Base-by-base conservation (phyloP, 2,113 vertebrate species). In the Sinocyclocheilus rhinocerous region DNA sequence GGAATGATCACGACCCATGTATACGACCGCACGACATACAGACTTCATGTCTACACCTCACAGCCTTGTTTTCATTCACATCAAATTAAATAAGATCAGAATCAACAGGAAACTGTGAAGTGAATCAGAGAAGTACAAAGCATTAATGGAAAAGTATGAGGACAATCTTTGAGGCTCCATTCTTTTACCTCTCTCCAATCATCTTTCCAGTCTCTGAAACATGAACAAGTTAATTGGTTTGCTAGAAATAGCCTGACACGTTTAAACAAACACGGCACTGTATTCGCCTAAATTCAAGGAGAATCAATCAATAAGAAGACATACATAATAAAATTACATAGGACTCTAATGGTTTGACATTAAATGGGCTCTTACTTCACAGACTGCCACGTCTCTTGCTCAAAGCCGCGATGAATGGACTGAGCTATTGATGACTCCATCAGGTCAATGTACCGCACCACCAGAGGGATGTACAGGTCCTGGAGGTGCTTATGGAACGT, bases 351-450 rank as follows among this genome's bases (percentile, higher is more conserved):
- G 16, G 29, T 8, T 7, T 70, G 67, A 4, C 15, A 33, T 20
- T 33, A 36, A 70, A 70, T 33, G 8, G 11, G 20, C 9, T 75
- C 97, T 96, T 97, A 99, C 98, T 96, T 99, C 92, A 99, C 97
- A 9, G 97, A 95, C 90, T 97, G 97, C 98, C 98, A 99, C 1
- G 97, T 96, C 90, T 99, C 98, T 92, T 98, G 97, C 87, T 99
- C 96, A 86, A 99, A 98, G 89, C 97, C 96, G 87, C 96, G 96
- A 94, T 99, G 97, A 95, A 99, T 95, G 86, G 97, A 98, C 93
- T 99, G 98, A 36, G 98, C 97, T 89, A 99, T 97, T 88, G 98
- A 98, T 0, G 97, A 98, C 92, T 99, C 98, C 98, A 99, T 99
- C 89, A 99, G 96, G 92, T 99, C 98, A 4, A 99, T 96, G 93